phyloP scores from a whole-genome alignment of 2,888 invertebrate species.

The Leucania comma region DNA sequence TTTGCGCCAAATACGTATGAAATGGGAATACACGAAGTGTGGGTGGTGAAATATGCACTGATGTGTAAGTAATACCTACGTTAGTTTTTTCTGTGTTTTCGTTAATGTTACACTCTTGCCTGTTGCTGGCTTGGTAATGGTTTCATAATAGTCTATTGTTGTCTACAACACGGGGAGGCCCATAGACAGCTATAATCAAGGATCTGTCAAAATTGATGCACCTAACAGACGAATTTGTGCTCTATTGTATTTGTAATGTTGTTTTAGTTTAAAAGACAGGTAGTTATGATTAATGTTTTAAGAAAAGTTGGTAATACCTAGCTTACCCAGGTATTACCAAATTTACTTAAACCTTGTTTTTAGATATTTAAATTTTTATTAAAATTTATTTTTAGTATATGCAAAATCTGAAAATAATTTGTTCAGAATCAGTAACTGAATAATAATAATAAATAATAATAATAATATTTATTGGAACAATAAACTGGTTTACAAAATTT shows the following conservation, averaged over 20 bases:
- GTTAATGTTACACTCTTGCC: conserved; percentile 17
- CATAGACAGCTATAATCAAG: conserved; percentile 28
- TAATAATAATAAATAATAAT: too few species aligned
- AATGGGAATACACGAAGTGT: conserved; percentile 65
- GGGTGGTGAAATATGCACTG: conserved; percentile 62
- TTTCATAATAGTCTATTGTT: conserved; percentile 42
- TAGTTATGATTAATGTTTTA: neutral
- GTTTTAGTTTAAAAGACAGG: conserved; percentile 3
- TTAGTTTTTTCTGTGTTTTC: conserved; percentile 21
- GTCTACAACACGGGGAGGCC: conserved; percentile 17
- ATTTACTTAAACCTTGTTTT: too few species aligned
- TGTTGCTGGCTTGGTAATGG: conserved; percentile 31
- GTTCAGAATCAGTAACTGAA: too few species aligned
- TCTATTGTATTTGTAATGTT: conserved; percentile 6
- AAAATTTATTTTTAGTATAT: too few species aligned
- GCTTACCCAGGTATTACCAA: too few species aligned
- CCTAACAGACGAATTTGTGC: conserved; percentile 25
- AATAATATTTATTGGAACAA: too few species aligned
- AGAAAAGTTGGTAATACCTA: neutral
- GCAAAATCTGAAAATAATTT: too few species aligned
- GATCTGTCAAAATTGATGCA: conserved; percentile 24
- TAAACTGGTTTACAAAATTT: too few species aligned
- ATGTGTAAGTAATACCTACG: conserved; percentile 16
- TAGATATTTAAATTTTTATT: neutral
- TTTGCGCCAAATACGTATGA: conserved; percentile 74